Conservation (phyloP, 2,113 vertebrate species). For the Misgurnus mizolepis region DNA sequence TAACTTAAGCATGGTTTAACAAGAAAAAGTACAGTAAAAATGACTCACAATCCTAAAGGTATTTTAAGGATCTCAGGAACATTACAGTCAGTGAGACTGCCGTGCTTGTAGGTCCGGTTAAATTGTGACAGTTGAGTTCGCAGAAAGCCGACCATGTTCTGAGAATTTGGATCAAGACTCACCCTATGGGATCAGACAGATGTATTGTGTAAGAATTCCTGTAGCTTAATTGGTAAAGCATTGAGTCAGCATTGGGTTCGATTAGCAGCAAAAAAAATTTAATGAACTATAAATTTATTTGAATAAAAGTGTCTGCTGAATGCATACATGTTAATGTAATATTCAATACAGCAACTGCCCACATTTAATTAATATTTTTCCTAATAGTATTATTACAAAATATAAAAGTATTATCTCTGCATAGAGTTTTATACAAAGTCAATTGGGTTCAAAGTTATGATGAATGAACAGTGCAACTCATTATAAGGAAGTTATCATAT, state of each 20-base stretch:
- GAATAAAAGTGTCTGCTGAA: no score
- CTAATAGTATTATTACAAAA: no score
- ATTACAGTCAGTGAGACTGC: conserved; percentile 81
- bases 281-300: no score
- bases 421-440: no score
- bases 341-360: no score
- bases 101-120: conserved; percentile 85
- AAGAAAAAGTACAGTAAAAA: neutral
- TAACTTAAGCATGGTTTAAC: neutral
- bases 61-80: conserved; percentile 76
- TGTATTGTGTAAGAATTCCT: neutral
- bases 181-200: conserved; percentile 75
- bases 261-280: no score
- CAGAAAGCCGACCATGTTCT: conserved; percentile 83
- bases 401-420: no score
- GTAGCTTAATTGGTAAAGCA: no score
- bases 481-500: neutral
- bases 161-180: conserved; percentile 89
- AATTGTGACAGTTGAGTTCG: conserved; percentile 90
- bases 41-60: conserved; percentile 79
- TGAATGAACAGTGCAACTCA: neutral
- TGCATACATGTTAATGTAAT: no score
- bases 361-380: no score
- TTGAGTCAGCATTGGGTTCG: no score
- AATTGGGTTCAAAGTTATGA: no score